Conservation (phyloP, 1,140 invertebrate genomes). For the Drosophila athabasca region DNA sequence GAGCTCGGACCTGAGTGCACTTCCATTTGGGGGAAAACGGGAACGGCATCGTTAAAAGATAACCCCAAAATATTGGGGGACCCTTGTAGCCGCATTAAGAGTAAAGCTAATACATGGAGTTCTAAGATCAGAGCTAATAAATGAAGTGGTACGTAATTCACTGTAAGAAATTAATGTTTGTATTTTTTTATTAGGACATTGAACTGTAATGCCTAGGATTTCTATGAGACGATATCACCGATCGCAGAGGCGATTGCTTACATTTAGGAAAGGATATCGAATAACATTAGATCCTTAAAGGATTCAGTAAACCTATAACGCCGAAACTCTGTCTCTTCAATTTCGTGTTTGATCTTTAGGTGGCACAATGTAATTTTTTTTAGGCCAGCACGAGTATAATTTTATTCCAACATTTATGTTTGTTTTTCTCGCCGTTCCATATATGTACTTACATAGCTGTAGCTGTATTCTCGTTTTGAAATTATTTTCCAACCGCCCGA, state of each 20-base stretch:
- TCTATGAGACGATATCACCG: no score
- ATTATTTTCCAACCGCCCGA: slow-evolving; percentile 30
- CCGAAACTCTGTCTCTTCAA: no score
- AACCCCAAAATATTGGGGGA: slow-evolving; percentile 50
- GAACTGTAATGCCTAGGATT: no score
- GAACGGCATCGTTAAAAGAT: slow-evolving; percentile 40
- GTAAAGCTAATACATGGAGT: slow-evolving; percentile 25
- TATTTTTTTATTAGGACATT: neutral
- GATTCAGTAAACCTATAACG: no score
- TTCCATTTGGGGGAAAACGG: neutral
- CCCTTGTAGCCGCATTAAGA: slow-evolving; percentile 25
- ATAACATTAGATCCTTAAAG: no score
- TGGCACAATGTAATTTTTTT: slow-evolving; percentile 39
- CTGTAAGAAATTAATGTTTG: slow-evolving; percentile 20
- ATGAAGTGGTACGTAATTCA: slow-evolving; percentile 19
- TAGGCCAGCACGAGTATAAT: slow-evolving; percentile 40
- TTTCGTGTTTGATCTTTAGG: slow-evolving; percentile 14
- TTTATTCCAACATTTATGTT: slow-evolving; percentile 27
- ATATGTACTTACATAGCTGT: slow-evolving; percentile 1
- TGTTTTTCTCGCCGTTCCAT: slow-evolving; percentile 40
- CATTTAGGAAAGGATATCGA: no score
- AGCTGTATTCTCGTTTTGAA: slow-evolving; percentile 36
- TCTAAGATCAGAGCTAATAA: slow-evolving; percentile 23
- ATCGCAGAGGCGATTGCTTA: no score
- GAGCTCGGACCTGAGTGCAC: slow-evolving; percentile 4